These are phyloP conservation scores for Hyppa rectilinea DNA, from an alignment of 2,888 invertebrate species.

Conservation along the genomic window DNA sequence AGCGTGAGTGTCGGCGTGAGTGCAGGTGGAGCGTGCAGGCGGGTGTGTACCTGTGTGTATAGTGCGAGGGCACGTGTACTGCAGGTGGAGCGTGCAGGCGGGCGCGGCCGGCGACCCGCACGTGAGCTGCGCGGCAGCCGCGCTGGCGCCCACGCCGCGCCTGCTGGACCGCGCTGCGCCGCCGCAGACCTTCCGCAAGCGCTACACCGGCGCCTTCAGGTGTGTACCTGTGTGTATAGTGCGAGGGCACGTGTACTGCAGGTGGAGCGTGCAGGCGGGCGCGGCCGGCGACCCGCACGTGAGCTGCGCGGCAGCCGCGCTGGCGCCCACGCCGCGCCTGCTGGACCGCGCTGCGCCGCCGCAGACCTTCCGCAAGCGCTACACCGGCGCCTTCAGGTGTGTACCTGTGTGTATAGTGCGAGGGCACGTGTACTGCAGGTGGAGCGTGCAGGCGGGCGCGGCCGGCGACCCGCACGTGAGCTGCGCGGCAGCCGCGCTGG, in stretches of 20 bases:
- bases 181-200: slow-evolving; percentile 92
- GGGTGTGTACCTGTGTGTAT: slow-evolving; percentile 81
- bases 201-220: slow-evolving; percentile 93
- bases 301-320: neutral
- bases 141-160: slow-evolving; percentile 92
- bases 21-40: slow-evolving; percentile 65
- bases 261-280: too few relatives aligned
- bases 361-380: neutral
- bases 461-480: too few relatives aligned
- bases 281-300: too few relatives aligned
- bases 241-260: neutral
- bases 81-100: too few relatives aligned
- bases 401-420: too few relatives aligned
- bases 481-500: too few relatives aligned
- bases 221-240: slow-evolving; percentile 66
- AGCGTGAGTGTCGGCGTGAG: neutral
- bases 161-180: slow-evolving; percentile 93
- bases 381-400: neutral
- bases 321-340: neutral
- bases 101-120: slow-evolving; percentile 57
- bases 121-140: slow-evolving; percentile 92
- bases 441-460: too few relatives aligned
- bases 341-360: too few relatives aligned
- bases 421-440: too few relatives aligned
- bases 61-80: neutral